Conservation (phyloP, 53 echinoderm and acorn worm species). For the Patiria pectinifera region DNA sequence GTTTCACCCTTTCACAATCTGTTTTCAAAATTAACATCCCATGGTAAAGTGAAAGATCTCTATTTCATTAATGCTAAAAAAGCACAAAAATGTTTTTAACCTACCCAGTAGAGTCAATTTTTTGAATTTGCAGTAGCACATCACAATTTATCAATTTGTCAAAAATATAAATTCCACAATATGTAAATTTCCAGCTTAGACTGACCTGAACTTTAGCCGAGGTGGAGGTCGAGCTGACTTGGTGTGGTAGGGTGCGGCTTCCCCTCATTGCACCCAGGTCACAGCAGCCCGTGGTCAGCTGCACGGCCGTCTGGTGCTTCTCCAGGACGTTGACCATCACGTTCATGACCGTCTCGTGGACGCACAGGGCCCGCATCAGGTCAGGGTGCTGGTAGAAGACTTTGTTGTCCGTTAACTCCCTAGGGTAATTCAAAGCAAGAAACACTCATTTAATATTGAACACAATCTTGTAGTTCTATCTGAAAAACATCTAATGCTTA, state of each 20-base stretch:
- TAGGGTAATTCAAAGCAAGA: slow-evolving; percentile 30
- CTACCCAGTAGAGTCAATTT: too few relatives aligned
- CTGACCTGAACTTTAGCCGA: slow-evolving; percentile 67
- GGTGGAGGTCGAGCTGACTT: slow-evolving; percentile 50
- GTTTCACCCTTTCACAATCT: too few relatives aligned
- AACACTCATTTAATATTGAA: not conserved
- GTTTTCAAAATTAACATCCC: too few relatives aligned
- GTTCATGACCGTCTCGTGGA: slow-evolving; percentile 99
- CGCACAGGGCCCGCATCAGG: slow-evolving; percentile 92
- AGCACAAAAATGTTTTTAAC: too few relatives aligned
- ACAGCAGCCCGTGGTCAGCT: slow-evolving; percentile 83
- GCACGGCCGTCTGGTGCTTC: slow-evolving; percentile 92
- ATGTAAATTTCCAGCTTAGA: not conserved
- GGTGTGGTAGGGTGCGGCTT: slow-evolving; percentile 48
- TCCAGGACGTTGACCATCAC: slow-evolving; percentile 99
- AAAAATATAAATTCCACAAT: not conserved
- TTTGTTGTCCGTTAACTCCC: slow-evolving; percentile 98
- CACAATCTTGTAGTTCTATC: too few relatives aligned
- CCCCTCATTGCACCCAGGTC: slow-evolving; percentile 50
- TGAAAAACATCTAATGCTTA: too few relatives aligned
- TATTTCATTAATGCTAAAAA: too few relatives aligned
- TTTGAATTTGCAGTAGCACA: too few relatives aligned
- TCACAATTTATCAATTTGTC: too few relatives aligned
- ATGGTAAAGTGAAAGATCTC: too few relatives aligned
- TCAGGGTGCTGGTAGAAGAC: slow-evolving; percentile 99